Base-by-base conservation (phyloP, 2,888 invertebrate genomes). In the Cremastinae sp. region DNA sequence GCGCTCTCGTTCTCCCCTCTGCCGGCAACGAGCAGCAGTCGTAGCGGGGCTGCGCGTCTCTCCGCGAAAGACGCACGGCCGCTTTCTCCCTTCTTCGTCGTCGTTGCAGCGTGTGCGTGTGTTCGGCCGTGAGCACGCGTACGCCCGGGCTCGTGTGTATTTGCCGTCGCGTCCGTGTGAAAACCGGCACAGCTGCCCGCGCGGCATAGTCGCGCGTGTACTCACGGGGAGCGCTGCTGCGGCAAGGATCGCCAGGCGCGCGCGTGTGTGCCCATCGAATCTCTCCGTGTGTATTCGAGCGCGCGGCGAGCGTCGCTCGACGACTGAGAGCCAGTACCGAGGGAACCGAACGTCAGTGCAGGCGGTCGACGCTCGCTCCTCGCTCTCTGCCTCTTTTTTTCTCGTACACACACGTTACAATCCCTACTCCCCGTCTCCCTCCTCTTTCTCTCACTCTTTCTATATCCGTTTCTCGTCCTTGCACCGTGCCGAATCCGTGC, bases 1-100 rank as follows among this genome's bases (percentile, higher is more conserved):
- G 58, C 56, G 71, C 79, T 76, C 71, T 45, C 43, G 69, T 45
- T 72, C 72, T 74, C 74, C 78, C 77, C 76, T 78, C 76, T 65
- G 9, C 36, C 20, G 45, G 43, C 38, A 53, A 38, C 12, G 41
- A 36, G 9, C 53, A 16, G 59, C 22, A 12, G 22, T 22, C 28
- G 14, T 47, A 59, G 73, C 58, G 68, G 76, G 76, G 68, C 41
- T 62, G 58, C 9, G 18, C 58, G 41, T 47, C 28, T 69, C 18
- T 49, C 43, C 51, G 22, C 53, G 14, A 0, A 7, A 38, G n/a
- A n/a, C n/a, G 20, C 53, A n/a, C 9, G 36, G 22, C 22, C 16
- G 28, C 41, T 38, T 12, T 16, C 8, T 58, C 56, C 66, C 61
- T 61, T 36, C 53, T 12, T 64, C 47, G 34, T 43, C 28, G n/a